Percentiles rank a stretch among this genome's conserved stretches.
phyloP scores from a whole-genome alignment of 2,888 invertebrate genomes.

The Phrixothrix hirtus region DNA sequence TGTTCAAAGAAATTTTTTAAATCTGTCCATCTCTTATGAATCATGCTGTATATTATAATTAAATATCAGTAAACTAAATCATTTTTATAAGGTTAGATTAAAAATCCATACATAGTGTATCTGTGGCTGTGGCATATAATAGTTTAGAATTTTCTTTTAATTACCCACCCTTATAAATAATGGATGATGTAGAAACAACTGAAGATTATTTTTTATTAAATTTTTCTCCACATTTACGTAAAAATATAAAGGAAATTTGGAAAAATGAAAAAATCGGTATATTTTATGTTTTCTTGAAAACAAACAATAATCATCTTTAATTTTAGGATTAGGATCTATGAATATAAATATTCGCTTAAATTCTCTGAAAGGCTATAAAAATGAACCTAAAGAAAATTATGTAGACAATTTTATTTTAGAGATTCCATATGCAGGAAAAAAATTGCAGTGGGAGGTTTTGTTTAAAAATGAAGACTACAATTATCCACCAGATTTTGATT shows the following conservation, averaged over 20 bases:
- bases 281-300: no score
- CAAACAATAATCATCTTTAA: background rate
- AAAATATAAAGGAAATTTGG: slow-evolving; percentile 41
- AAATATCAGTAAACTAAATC: no score
- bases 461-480: slow-evolving; percentile 61
- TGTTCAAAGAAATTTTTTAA: no score
- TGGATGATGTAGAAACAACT: slow-evolving; percentile 17
- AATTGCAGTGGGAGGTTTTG: slow-evolving; percentile 70
- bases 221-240: slow-evolving; percentile 40
- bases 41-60: no score
- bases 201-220: slow-evolving; percentile 32
- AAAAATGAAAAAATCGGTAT: slow-evolving; percentile 38
- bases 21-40: no score
- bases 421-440: slow-evolving; percentile 71
- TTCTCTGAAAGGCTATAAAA: background rate
- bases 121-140: no score
- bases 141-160: no score
- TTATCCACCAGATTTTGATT: slow-evolving; percentile 75
- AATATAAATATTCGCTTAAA: slow-evolving; percentile 14
- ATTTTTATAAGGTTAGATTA: no score
- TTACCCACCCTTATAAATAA: slow-evolving; percentile 6
- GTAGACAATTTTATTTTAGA: slow-evolving; percentile 61
- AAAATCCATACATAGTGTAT: no score
- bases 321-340: slow-evolving; percentile 38
- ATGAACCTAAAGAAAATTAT: slow-evolving; percentile 48